Base-by-base conservation (phyloP, 64 coral and sea anemone genomes). In the Orbicella faveolata region DNA sequence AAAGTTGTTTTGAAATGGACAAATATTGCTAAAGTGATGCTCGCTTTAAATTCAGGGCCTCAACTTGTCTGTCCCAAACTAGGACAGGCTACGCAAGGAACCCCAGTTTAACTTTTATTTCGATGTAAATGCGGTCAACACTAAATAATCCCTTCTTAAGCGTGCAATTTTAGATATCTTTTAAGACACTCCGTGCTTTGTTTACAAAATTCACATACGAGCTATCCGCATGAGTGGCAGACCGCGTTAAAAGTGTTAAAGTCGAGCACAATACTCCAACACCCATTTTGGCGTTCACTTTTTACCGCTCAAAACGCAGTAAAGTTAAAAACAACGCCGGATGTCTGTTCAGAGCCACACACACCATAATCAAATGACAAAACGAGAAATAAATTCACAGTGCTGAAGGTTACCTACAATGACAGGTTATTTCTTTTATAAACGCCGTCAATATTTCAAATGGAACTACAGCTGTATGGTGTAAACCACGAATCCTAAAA, bases 1-100 rank as follows among this genome's bases (percentile, higher is more conserved):
- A 41, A 85, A 21, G 65, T 85, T 84, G 81, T 69, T 85, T 85
- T 85, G 64, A 85, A 85, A 85, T 85, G 36, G 36, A 73, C 82
- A 72, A 85, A 85, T 73, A 85, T 85, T 66, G 34, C 61, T 85
- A 85, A 85, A 83, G 61, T 72, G 64, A 73, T 72, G 64, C 36
- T 52, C 36, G 37, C 10, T 52, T 72, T 53, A 44, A 25, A 25
- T 21, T 17, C 82, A 52, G 2, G 11, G 12, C 20, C 6, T 26
- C 9, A 1, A 9, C 65, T 36, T 52, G 5, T 11, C 13, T 30
- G 80, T n/a, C 34, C 30, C 80, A 67, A 83, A 67, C 80, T 72
- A 20, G 65, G 61, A 85, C 17, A n/a, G 6, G 19, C 23, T 1
- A 52, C 33, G 36, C 36, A 63, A 30, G n/a, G 15, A 35, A 63